These are phyloP conservation scores for Chloroclysta siterata DNA, from an alignment of 2,888 invertebrate genomes.

Conservation along the genomic window DNA sequence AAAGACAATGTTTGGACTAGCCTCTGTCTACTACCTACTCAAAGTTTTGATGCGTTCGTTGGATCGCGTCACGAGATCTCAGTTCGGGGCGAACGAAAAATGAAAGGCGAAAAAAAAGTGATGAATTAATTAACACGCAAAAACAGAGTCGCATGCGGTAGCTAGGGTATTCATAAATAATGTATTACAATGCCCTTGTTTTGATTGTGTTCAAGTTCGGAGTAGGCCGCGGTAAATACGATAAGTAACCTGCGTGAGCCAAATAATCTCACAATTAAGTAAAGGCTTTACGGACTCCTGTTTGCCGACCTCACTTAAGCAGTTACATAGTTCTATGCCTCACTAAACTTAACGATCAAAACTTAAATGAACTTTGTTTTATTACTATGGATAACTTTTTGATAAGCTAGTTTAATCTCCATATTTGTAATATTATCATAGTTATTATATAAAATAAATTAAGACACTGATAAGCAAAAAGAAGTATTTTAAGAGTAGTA, in stretches of 20 bases:
- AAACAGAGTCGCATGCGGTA: background rate
- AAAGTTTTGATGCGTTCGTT: too few relatives aligned
- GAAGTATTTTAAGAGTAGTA: too few relatives aligned
- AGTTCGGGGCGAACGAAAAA: too few relatives aligned
- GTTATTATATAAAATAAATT: too few relatives aligned
- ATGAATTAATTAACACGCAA: background rate
- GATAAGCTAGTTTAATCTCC: conserved; percentile 15
- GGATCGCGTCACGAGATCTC: too few relatives aligned
- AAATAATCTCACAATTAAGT: conserved; percentile 68
- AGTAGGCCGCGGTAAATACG: conserved; percentile 59
- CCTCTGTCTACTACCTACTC: too few relatives aligned
- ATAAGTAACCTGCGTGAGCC: conserved; percentile 64
- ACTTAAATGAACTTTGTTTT: conserved; percentile 45
- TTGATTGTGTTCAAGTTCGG: conserved; percentile 40
- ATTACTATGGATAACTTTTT: conserved; percentile 34
- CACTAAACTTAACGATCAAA: conserved; percentile 48
- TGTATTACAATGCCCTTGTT: conserved; percentile 33
- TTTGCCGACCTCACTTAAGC: conserved; percentile 50
- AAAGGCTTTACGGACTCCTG: conserved; percentile 61
- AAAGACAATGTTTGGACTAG: too few relatives aligned
- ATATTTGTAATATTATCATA: background rate
- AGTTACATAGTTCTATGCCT: conserved; percentile 44
- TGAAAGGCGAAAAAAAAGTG: too few relatives aligned
- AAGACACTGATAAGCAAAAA: too few relatives aligned
- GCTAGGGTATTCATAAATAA: conserved; percentile 16